phyloP scores from a whole-genome alignment of 2,888 invertebrate genomes.

The Andricus curvator region DNA sequence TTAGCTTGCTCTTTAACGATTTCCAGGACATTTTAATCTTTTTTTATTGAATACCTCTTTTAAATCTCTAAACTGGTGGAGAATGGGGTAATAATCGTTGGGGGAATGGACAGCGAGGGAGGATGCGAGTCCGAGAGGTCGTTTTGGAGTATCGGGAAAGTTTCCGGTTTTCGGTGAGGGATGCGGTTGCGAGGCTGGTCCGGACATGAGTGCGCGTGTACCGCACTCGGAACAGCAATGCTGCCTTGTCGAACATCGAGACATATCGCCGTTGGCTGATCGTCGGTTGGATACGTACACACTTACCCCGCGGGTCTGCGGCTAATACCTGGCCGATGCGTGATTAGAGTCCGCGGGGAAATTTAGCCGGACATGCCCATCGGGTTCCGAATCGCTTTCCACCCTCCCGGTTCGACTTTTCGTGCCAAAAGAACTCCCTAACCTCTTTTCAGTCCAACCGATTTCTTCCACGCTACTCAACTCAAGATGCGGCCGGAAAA shows the following conservation, averaged over 20 bases:
- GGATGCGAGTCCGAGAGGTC: conserved; percentile 40
- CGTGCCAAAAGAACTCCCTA: conserved; percentile 17
- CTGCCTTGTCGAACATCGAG: conserved; percentile 63
- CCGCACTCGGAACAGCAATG: conserved; percentile 30
- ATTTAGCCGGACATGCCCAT: conserved; percentile 70
- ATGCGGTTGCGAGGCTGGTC: conserved; percentile 41
- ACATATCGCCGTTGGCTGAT: conserved; percentile 63
- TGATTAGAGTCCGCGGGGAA: conserved; percentile 75
- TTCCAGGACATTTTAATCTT: not conserved
- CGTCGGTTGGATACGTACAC: conserved; percentile 49
- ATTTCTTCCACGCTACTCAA: conserved; percentile 54
- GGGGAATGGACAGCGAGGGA: not conserved
- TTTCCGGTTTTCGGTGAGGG: conserved; percentile 42
- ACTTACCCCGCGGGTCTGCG: conserved; percentile 62
- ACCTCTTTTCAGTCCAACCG: conserved; percentile 56
- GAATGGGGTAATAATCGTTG: not conserved
- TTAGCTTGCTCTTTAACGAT: not conserved
- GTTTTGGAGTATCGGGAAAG: conserved; percentile 47
- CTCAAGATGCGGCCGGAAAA: conserved; percentile 42
- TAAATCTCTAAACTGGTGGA: not conserved
- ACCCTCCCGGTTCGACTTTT: conserved; percentile 46
- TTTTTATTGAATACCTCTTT: not conserved
- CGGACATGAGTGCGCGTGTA: conserved; percentile 40
- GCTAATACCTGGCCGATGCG: conserved; percentile 70
- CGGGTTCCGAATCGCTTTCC: conserved; percentile 53